Base-by-base conservation (phyloP, 2,797 vertebrate genomes). In the Rhinatrema bivittatum region DNA sequence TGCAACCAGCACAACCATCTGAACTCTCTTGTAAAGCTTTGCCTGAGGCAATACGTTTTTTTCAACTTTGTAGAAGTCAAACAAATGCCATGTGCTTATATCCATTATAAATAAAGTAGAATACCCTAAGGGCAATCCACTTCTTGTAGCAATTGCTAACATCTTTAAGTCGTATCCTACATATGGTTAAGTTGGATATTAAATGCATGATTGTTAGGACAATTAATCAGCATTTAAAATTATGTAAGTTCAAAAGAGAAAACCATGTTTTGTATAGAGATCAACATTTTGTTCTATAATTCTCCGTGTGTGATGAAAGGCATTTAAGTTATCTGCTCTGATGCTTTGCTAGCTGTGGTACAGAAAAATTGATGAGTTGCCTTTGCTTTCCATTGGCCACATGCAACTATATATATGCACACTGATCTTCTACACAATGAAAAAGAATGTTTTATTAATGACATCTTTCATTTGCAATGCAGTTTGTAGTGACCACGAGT, bases 1-100 rank as follows among this genome's bases (percentile, higher is more conserved):
- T 78, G 33, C 48, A 75, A 63, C 60, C 57, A 78, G 68, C 52
- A 70, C 66, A 75, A 66, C 30, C 54, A 50, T 65, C 70, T 51
- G 62, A 76, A 53, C 52, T 60, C 39, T 68, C 59, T 63, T 56
- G 46, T 46, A 68, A 75, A 62, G 39, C 44, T 75, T 76, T 70
- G 53, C 76, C 68, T 40, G 16, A 36, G 72, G 75, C 68, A 60
- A 49, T 55, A 68, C 71, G 49, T 46, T 50, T 72, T 68, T 46
- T 55, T 27, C 37, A n/a, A n/a, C 72, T 78, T 75, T 61, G 58
- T 56, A 70, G 60, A 71, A 73, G 69, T 68, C 48, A 56, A 44
- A 62, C 47, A 56, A 77, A 68, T 52, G 36, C 46, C 48, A 31
- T 55, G 32, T 53, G 41, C 58, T 72, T 70, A 43, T 41, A 39